Base-by-base conservation (phyloP, 2,113 vertebrate genomes). In the Pelobates fuscus region DNA sequence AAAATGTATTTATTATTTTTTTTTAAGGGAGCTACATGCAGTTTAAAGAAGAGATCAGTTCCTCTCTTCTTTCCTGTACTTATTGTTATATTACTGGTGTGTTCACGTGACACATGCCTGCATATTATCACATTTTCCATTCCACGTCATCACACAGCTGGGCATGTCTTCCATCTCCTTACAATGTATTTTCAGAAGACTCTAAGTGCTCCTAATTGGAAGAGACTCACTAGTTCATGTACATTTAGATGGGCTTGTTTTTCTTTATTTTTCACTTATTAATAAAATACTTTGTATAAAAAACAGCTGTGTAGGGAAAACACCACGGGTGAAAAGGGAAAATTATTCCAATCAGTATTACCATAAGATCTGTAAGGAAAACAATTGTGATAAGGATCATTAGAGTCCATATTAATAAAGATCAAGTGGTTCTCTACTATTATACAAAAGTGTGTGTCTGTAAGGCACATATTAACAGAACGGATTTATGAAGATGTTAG, bases 41-140 rank as follows among this genome's bases (percentile, higher is more conserved):
- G n/a, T n/a, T n/a, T n/a, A n/a, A n/a, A n/a, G n/a, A n/a, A n/a
- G n/a, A n/a, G n/a, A n/a, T n/a, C n/a, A n/a, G n/a, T n/a, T n/a
- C n/a, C n/a, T n/a, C n/a, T n/a, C n/a, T 37, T 37, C 10, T 37
- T 32, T 37, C 10, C 10, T 37, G 10, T 37, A 10, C 32, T 37
- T 37, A 37, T 37, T 37, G n/a, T n/a, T n/a, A n/a, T n/a, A n/a
- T n/a, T n/a, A n/a, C n/a, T 37, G 5, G 32, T 37, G 32, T 37
- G 32, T 37, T 59, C 68, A 61, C 58, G 25, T 61, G 69, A 71
- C 58, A 1, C 1, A 37, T 5, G 10, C 11, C 69, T 61, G 58
- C 58, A 49, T 49, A 46, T 71, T 30, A 32, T 71, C 69, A 71
- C 8, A 71, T 61, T 71, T 71, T 62, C 69, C 69, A 71, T 58